Percentiles rank a stretch among this genome's conserved stretches.
Conservation (phyloP, 2,797 vertebrate species). For the Selene dorsalis region DNA sequence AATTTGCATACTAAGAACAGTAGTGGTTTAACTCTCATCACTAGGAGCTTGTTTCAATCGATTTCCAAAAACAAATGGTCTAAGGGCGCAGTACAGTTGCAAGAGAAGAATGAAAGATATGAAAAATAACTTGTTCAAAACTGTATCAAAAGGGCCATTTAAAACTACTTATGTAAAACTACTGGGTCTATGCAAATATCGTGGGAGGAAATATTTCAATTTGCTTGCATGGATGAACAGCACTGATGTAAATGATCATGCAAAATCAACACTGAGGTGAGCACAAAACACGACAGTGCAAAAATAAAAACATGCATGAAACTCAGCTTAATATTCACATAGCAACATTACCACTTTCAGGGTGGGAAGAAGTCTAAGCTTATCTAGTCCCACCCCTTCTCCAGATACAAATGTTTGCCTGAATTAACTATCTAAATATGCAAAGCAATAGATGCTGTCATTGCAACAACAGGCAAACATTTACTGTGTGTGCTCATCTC, state of each 20-base stretch:
- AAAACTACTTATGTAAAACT: background rate
- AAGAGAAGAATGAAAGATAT: background rate
- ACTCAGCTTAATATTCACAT: background rate
- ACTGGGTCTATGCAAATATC: constrained; percentile 70
- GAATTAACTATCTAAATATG: too few species aligned
- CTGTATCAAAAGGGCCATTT: background rate
- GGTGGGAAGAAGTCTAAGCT: too few species aligned
- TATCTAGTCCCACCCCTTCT: too few species aligned
- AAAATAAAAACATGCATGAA: constrained; percentile 17
- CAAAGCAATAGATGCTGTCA: constrained; percentile 11
- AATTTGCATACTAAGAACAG: background rate
- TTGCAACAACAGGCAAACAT: constrained; percentile 14
- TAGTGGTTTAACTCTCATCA: background rate
- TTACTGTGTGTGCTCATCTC: constrained; percentile 22
- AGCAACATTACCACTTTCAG: background rate
- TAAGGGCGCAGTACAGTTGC: background rate
- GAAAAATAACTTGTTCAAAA: background rate
- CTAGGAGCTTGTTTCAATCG: background rate
- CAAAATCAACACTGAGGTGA: constrained; percentile 66
- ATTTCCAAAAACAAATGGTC: background rate
- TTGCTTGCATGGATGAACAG: constrained; percentile 40
- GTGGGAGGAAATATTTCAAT: constrained; percentile 67
- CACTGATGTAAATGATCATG: constrained; percentile 75
- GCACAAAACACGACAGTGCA: constrained; percentile 35
- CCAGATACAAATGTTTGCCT: too few species aligned